A percentile compares a stretch with the other conserved stretches of the same genome.
Evolutionary conservation across 2,888 invertebrate species (phyloP).

Genomic region (Drosophila pegasa): DNA sequence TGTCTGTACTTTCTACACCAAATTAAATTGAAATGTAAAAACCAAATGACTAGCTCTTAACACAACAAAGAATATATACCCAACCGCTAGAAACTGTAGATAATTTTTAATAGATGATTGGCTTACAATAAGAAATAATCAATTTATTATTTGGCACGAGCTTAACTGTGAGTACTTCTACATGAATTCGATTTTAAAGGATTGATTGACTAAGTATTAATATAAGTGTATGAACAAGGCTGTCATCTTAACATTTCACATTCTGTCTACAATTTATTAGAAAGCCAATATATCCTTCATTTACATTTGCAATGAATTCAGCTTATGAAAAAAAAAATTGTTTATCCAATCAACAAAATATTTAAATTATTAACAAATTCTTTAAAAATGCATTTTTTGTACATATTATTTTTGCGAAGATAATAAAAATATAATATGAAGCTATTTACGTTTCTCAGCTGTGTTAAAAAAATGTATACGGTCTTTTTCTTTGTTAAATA

Average conservation of each 20-base stretch:
- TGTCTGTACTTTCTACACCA: neutral
- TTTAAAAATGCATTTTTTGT: too few species aligned
- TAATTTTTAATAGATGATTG: neutral
- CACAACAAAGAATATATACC: neutral
- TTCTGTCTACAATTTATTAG: too few species aligned
- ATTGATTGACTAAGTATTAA: too few species aligned
- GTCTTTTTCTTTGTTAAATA: constrained; percentile 12
- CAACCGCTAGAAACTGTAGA: neutral
- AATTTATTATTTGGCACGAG: too few species aligned
- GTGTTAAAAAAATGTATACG: constrained; percentile 4
- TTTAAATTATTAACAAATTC: neutral
- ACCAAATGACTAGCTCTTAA: neutral
- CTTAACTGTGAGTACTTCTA: too few species aligned
- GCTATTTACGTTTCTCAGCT: neutral
- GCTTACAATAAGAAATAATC: too few species aligned
- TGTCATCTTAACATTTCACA: too few species aligned
- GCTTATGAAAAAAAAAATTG: neutral
- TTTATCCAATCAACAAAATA: neutral
- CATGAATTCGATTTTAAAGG: too few species aligned
- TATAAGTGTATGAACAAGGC: too few species aligned
- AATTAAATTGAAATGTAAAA: neutral
- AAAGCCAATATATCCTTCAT: neutral
- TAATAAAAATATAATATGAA: neutral
- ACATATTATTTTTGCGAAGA: too few species aligned
- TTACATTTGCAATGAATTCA: neutral